Base-by-base conservation (phyloP, 2,113 vertebrate species). In the Gobio gobio region DNA sequence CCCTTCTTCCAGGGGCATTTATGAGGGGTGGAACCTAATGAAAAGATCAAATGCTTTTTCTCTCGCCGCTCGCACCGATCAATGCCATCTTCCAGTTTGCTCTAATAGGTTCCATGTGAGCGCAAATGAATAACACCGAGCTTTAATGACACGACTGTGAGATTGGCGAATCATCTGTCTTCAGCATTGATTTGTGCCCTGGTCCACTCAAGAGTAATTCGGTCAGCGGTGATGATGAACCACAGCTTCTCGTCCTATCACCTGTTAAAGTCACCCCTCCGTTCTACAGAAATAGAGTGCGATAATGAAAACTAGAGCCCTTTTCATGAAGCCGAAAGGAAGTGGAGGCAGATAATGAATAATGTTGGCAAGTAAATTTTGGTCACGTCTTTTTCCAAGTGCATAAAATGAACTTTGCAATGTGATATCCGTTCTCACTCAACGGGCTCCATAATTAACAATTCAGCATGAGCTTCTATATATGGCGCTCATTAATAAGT, bases 31-130 rank as follows among this genome's bases (percentile, higher is more conserved):
- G 85, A 89, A 61, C 86, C 63, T 87, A 90, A 90, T 90, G 83
- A 90, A 91, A 92, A 91, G 89, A 87, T 91, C 86, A 90, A 87
- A 89, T 64, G 73, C 85, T 85, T 90, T 88, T 87, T 87, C 89
- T 86, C 73, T 84, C 20, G 18, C 12, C 77, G 66, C 72, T 66
- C 61, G 54, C 4, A 81, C 10, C 45, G 66, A 92, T 92, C 89
- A 75, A 91, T 91, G 89, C 49, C 54, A 51, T 80, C 59, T 81
- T 91, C 82, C 81, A 36, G 87, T 83, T 83, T 33, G 29, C 59
- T 59, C 84, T 89, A 89, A 89, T 89, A 61, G 84, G 49, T 89
- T 89, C 83, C 73, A 59, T 87, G 86, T 54, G 83, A 89, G 84
- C 72, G 63, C 86, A 89, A 85, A 91, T 93, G 90, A 91, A 91